These are phyloP conservation scores for Gymnothorax reevesii DNA, from an alignment of 2,797 vertebrate species.

Conservation along the genomic window DNA sequence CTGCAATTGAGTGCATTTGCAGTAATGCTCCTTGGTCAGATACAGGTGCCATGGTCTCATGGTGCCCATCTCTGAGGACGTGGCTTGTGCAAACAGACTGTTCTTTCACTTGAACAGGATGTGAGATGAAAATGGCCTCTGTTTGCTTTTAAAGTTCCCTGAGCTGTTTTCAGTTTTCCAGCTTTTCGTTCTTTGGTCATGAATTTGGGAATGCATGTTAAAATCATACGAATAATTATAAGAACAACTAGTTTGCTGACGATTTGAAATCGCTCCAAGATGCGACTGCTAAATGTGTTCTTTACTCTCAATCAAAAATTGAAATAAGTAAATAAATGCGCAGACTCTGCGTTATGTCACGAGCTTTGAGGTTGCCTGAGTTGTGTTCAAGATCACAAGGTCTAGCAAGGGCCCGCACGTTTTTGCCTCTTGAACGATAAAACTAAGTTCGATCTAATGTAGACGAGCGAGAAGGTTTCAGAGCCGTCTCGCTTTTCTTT, in stretches of 20 bases:
- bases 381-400: too few relatives aligned
- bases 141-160: neutral
- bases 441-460: too few relatives aligned
- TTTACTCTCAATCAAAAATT: neutral
- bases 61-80: neutral
- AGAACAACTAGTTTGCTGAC: too few relatives aligned
- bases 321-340: neutral
- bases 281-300: neutral
- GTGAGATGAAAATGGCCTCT: neutral
- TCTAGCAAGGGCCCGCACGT: too few relatives aligned
- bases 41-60: neutral
- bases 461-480: too few relatives aligned
- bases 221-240: too few relatives aligned
- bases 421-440: too few relatives aligned
- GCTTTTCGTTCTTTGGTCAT: too few relatives aligned
- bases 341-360: neutral
- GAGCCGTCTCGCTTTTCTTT: too few relatives aligned
- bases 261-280: neutral
- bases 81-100: neutral
- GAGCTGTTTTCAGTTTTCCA: neutral
- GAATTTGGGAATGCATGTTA: too few relatives aligned
- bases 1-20: neutral
- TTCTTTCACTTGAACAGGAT: neutral
- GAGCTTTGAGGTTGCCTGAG: neutral
- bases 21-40: neutral